Conservation (phyloP, 1,140 invertebrate species). For the Hormaphis cornu region DNA sequence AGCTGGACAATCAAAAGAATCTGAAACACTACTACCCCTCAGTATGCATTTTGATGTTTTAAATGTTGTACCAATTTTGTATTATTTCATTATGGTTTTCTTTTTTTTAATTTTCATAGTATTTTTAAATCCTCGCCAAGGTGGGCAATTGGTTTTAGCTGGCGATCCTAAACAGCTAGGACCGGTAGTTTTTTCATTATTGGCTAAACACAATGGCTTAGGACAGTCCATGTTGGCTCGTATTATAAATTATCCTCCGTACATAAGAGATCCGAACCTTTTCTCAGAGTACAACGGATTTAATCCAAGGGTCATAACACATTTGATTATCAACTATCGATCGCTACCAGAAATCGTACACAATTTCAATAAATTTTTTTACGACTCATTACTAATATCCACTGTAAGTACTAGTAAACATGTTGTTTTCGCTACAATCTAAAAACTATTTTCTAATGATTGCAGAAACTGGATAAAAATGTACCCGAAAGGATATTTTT, state of each 20-base stretch:
- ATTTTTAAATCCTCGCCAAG: slow-evolving; percentile 12
- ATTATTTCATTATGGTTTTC: too few relatives aligned
- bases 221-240: slow-evolving; percentile 40
- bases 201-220: slow-evolving; percentile 55
- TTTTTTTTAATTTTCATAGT: background rate
- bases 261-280: slow-evolving; percentile 39
- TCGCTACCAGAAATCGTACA: slow-evolving; percentile 66
- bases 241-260: slow-evolving; percentile 38
- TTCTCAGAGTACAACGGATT: slow-evolving; percentile 49
- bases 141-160: slow-evolving; percentile 67
- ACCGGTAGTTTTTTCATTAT: slow-evolving; percentile 62
- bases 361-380: slow-evolving; percentile 72
- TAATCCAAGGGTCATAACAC: slow-evolving; percentile 60
- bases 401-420: slow-evolving; percentile 42
- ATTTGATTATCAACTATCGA: slow-evolving; percentile 65
- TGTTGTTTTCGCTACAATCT: too few relatives aligned
- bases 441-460: background rate
- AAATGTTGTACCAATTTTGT: too few relatives aligned
- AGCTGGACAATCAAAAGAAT: slow-evolving; percentile 81
- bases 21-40: slow-evolving; percentile 73
- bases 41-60: slow-evolving; percentile 39
- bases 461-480: slow-evolving; percentile 1
- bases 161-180: slow-evolving; percentile 91
- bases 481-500: background rate
- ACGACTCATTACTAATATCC: slow-evolving; percentile 58